These are phyloP conservation scores for Spisula solida DNA, from an alignment of 2,888 invertebrate genomes.

Conservation along the genomic window DNA sequence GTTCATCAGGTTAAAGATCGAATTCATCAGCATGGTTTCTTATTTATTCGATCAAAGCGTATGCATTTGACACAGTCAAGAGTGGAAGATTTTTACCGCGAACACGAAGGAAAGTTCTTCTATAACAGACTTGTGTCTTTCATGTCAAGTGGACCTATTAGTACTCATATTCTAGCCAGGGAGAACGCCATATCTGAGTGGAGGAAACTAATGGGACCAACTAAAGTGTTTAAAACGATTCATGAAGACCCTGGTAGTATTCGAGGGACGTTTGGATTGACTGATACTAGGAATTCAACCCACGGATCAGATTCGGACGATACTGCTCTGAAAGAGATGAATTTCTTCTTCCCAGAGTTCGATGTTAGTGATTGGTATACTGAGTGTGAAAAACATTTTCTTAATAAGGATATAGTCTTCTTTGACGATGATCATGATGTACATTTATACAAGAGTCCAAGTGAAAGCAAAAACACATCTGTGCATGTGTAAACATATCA, in stretches of 20 bases:
- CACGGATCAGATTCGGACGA: conserved; percentile 96
- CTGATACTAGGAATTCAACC: conserved; percentile 97
- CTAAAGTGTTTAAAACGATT: conserved; percentile 92
- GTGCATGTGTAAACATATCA: too few species aligned
- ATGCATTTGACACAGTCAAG: conserved; percentile 90
- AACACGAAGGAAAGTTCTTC: conserved; percentile 90
- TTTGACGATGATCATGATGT: conserved; percentile 74
- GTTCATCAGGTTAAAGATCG: conserved; percentile 91
- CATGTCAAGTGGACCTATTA: conserved; percentile 93
- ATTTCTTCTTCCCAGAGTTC: conserved; percentile 95
- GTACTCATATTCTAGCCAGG: conserved; percentile 93
- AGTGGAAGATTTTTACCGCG: conserved; percentile 93
- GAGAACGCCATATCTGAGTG: conserved; percentile 93
- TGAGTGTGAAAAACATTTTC: conserved; percentile 88
- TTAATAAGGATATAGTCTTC: conserved; percentile 68
- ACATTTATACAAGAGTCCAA: conserved; percentile 44
- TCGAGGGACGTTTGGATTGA: conserved; percentile 94
- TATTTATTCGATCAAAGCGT: conserved; percentile 91
- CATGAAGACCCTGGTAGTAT: conserved; percentile 93
- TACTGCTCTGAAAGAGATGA: conserved; percentile 93
- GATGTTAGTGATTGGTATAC: conserved; percentile 91
- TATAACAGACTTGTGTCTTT: conserved; percentile 86
- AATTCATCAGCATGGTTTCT: conserved; percentile 91
- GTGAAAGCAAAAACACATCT: neutral
- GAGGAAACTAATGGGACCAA: conserved; percentile 96